Evolutionary conservation across 1,140 invertebrate species (phyloP).

Genomic region (Drosophila pachea): DNA sequence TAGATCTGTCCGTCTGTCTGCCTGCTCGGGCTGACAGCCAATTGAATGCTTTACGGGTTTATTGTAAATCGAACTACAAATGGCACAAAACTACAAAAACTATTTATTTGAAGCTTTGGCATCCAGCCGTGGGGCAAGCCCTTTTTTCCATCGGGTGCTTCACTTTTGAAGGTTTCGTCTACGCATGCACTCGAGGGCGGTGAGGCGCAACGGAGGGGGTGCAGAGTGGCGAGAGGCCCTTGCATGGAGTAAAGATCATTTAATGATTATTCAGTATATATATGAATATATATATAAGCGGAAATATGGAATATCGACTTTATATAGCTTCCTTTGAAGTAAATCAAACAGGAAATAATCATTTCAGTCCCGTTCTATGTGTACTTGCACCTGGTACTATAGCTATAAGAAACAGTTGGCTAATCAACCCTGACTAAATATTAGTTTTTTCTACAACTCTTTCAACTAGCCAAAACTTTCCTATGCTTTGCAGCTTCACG

Average conservation of each 20-base stretch:
- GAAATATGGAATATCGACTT: no score
- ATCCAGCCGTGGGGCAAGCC: slow-evolving; percentile 55
- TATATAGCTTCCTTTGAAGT: no score
- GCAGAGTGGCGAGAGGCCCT: slow-evolving; percentile 14
- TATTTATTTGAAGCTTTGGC: slow-evolving; percentile 56
- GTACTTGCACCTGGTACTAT: no score
- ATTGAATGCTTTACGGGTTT: slow-evolving; percentile 48
- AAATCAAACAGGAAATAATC: no score
- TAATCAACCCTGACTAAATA: no score
- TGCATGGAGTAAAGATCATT: slow-evolving; percentile 2
- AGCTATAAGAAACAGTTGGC: no score
- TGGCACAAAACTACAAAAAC: slow-evolving; percentile 42
- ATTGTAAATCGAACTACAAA: slow-evolving; percentile 54
- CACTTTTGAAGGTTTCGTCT: slow-evolving; percentile 52
- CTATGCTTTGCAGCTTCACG: no score
- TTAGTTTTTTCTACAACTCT: no score
- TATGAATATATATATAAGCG: no score
- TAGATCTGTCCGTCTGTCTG: neutral
- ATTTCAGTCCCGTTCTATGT: no score
- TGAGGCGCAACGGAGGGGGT: slow-evolving; percentile 49
- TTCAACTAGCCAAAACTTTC: no score
- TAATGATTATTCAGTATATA: neutral
- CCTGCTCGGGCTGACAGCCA: slow-evolving; percentile 21
- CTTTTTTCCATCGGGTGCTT: slow-evolving; percentile 42
- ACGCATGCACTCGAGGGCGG: slow-evolving; percentile 55